Base-by-base conservation (phyloP, 2,888 invertebrate species). In the Bugulina stolonifera region DNA sequence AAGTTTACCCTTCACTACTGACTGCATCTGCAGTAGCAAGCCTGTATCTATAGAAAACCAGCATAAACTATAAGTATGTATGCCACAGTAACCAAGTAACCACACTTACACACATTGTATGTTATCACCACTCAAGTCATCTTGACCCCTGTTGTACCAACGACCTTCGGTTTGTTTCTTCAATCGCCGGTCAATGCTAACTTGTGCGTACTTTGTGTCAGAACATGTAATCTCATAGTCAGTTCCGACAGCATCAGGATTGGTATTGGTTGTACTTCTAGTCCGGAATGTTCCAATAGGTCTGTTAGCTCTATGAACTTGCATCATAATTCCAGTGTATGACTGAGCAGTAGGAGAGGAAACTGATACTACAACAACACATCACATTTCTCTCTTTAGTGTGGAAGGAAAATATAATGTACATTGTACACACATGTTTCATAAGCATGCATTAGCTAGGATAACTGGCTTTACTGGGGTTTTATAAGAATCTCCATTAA, bases 321-420 rank as follows among this genome's bases (percentile, higher is more conserved):
- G 64, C 2, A 64, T 10, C 64, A 64, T 64, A n/a, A 64, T 32
- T 18, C 64, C 64, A 32, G 25, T 64, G 32, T 64, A 64, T 14
- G 64, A 32, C 29, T 29, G 64, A 18, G 64, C 29, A 2, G 2
- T 5, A 25, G 22, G 43, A 18, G 43, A 43, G 43, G 43, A 43
- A 18, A 43, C 18, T 10, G 18, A 5, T 18, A 43, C 43, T 43
- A 43, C 5, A 43, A 43, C 18, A 18, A 43, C 10, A 43, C 43
- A 43, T n/a, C n/a, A n/a, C n/a, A n/a, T n/a, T n/a, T n/a, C n/a
- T n/a, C n/a, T n/a, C n/a, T n/a, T n/a, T n/a, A n/a, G n/a, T n/a
- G n/a, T n/a, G n/a, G n/a, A n/a, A n/a, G n/a, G n/a, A n/a, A n/a
- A n/a, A n/a, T n/a, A n/a, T n/a, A n/a, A n/a, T n/a, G n/a, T n/a